A percentile compares a stretch with the other conserved stretches of the same genome.
These are phyloP conservation scores for Gambusia yucatana DNA, from an alignment of 2,797 vertebrate species.

Conservation along the genomic window DNA sequence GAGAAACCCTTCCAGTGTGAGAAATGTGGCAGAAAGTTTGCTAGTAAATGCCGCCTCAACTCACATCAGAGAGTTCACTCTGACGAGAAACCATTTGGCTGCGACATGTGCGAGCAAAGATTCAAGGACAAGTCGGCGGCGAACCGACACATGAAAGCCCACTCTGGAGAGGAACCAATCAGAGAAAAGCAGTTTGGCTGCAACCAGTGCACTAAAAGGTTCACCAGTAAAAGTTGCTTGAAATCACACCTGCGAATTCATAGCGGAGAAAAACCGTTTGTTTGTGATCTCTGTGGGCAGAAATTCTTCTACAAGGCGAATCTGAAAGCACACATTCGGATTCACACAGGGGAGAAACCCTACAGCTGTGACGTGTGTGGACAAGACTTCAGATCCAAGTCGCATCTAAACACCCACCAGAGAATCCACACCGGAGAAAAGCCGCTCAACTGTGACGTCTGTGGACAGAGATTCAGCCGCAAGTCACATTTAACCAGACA, in stretches of 20 bases:
- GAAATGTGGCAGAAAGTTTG: background rate
- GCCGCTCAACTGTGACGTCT: background rate
- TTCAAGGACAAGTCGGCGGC: background rate
- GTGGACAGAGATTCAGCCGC: background rate
- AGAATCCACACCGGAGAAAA: background rate
- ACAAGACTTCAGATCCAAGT: background rate
- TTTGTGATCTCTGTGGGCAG: background rate
- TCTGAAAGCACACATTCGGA: background rate
- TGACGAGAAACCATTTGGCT: background rate
- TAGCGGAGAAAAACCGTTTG: background rate
- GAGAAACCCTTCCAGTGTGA: background rate
- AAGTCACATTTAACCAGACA: constrained; percentile 1
- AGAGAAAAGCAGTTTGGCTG: background rate
- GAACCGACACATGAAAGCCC: background rate
- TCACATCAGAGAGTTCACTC: constrained; percentile 2
- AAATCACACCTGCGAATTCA: background rate
- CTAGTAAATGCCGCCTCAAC: constrained; percentile 1
- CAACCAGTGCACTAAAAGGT: background rate
- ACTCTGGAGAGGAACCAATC: background rate
- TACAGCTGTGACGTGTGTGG: background rate
- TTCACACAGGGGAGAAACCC: constrained; percentile 1
- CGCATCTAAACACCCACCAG: background rate
- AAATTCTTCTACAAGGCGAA: background rate
- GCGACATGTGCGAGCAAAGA: background rate
- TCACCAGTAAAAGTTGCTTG: background rate